A percentile compares a stretch with the other conserved stretches of the same genome.
Conservation (phyloP, 2,113 vertebrate species). For the Trichomycterus rosablanca region DNA sequence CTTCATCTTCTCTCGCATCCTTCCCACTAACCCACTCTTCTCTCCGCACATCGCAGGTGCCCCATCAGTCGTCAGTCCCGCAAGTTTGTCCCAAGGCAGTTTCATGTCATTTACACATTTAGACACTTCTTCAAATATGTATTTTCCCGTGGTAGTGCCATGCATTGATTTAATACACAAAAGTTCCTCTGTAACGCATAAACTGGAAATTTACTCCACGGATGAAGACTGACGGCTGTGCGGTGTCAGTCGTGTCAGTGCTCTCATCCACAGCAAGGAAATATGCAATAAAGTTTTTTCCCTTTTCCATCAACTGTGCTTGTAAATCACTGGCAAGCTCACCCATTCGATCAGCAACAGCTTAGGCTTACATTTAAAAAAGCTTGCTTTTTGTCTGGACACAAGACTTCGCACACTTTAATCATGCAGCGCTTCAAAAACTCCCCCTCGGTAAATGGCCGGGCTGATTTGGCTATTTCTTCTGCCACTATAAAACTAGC, state of each 20-base stretch:
- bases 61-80: slow-evolving; percentile 34
- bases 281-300: not conserved
- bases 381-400: no score
- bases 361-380: no score
- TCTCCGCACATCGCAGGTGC: slow-evolving; percentile 26
- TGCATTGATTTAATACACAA: slow-evolving; percentile 35
- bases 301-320: no score
- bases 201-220: not conserved
- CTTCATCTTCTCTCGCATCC: slow-evolving; percentile 21
- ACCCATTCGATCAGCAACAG: no score
- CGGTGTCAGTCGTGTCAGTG: not conserved
- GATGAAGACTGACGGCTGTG: not conserved
- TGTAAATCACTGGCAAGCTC: no score
- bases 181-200: slow-evolving; percentile 1
- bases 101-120: slow-evolving; percentile 40
- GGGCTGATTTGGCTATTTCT: no score
- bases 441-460: no score
- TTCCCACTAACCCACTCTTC: slow-evolving; percentile 21
- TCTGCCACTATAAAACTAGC: no score
- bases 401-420: no score
- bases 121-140: slow-evolving; percentile 34
- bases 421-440: no score
- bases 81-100: slow-evolving; percentile 38
- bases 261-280: no score
- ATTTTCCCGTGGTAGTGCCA: slow-evolving; percentile 34